Percentiles rank a stretch among this genome's conserved stretches.
Evolutionary conservation across 2,113 vertebrate genomes (phyloP).

Genomic region (Coptodon rendalli): DNA sequence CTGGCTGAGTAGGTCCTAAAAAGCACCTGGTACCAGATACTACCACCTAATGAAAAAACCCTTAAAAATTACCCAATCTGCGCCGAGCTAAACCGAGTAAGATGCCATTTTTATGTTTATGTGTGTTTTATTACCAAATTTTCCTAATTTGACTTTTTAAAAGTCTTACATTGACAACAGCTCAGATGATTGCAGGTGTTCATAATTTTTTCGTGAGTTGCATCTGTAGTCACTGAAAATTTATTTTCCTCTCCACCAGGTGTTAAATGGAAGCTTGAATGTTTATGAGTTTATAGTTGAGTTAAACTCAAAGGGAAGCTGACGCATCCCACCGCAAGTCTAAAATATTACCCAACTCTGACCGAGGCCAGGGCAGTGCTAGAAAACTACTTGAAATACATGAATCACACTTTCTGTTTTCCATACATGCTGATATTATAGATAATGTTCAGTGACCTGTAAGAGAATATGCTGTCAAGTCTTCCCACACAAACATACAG

Average conservation of each 20-base stretch:
- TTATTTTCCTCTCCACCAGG: background rate
- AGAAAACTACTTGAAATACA: background rate
- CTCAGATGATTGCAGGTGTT: background rate
- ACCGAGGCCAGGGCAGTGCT: background rate
- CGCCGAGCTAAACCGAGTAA: background rate
- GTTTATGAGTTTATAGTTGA: background rate
- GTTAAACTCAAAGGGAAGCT: background rate
- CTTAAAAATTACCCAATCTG: background rate
- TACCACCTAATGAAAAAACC: background rate
- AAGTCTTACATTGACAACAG: background rate
- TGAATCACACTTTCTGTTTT: background rate
- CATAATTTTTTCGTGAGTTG: background rate
- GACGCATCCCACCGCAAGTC: background rate
- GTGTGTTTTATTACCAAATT: background rate
- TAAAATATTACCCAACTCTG: background rate
- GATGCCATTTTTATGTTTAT: background rate
- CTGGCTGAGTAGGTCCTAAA: background rate
- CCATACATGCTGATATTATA: background rate
- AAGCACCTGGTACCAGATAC: background rate
- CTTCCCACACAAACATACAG: background rate
- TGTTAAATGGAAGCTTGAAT: background rate
- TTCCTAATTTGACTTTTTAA: background rate
- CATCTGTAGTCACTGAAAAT: background rate
- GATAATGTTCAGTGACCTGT: background rate
- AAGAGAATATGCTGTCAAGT: background rate